Base-by-base conservation (phyloP, 1,140 invertebrate species). In the Pseudomyrmex concolor region DNA sequence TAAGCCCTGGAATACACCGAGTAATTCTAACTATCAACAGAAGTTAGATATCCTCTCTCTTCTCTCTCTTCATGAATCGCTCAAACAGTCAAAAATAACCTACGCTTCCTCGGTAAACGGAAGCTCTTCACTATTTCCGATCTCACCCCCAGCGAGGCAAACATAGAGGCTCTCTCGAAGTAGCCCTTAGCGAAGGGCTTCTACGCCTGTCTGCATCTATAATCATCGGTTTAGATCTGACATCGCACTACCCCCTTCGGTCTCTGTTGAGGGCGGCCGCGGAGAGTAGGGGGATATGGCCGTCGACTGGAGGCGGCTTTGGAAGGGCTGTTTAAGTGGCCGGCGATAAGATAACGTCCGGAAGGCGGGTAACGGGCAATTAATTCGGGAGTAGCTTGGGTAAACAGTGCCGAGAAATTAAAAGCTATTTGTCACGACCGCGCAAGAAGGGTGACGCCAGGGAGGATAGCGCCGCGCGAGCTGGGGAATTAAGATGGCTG, bases 331-430 rank as follows among this genome's bases (percentile, higher is more conserved):
- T 92, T 92, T 93, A 94, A 94, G 93, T 93, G 91, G 91, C 91
- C 91, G 91, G 87, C 93, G 93, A 94, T 94, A 94, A 94, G 93
- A 94, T 94, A 94, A 92, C 92, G 92, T 91, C 87, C 89, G 89
- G 84, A 86, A 89, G 89, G 86, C 85, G 85, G 84, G 91, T 86
- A 85, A 89, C 87, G 89, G 90, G 91, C 91, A 94, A 94, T 94
- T 94, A 94, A 93, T 94, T 94, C 91, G 90, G 89, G 88, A 90
- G 91, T 90, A 91, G 89, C 92, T 91, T 90, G 91, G 87, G 92
- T 93, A 94, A 94, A 94, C 93, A 94, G 90, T 90, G 89, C 88
- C 92, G 91, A 94, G 93, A 94, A 94, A 94, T 94, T 94, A 94
- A 94, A 94, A 94, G 93, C 94, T 92, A 94, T 94, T 94, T 94